phyloP scores from a whole-genome alignment of 2,888 invertebrate species.

The Allacma fusca region DNA sequence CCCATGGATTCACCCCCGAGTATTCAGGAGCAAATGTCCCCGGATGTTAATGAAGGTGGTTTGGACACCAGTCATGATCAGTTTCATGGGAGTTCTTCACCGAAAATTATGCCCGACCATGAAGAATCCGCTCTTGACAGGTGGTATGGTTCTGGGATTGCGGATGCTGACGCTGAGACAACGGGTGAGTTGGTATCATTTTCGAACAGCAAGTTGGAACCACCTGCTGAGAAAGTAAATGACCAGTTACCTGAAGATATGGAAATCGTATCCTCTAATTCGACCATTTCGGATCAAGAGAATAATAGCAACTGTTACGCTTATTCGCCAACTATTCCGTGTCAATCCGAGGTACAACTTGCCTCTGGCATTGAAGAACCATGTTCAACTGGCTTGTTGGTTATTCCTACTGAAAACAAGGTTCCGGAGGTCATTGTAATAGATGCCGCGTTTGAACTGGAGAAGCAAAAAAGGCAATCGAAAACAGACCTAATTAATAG shows the following conservation, averaged over 20 bases:
- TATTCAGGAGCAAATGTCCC: conserved; percentile 17
- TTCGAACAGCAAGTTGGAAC: conserved; percentile 5
- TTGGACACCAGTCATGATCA: background rate
- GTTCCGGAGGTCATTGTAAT: background rate
- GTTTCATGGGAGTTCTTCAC: background rate
- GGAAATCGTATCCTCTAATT: background rate
- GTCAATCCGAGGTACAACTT: background rate
- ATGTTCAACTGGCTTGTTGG: background rate
- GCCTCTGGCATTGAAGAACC: background rate
- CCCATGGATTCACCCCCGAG: background rate
- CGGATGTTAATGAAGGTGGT: conserved; percentile 20
- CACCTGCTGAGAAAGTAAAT: background rate
- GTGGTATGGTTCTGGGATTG: conserved; percentile 28
- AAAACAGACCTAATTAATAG: background rate
- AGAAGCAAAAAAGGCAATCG: background rate
- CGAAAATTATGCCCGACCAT: background rate
- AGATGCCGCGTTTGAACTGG: background rate
- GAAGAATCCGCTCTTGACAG: conserved; percentile 32
- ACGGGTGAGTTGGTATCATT: background rate
- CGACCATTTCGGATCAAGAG: background rate
- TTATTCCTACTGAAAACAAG: background rate
- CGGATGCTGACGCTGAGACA: background rate
- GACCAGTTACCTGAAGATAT: background rate
- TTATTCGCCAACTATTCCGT: background rate
- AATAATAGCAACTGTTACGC: conserved; percentile 6